Evolutionary conservation across 2,888 invertebrate genomes (phyloP), one percentile per base, ranked within the genome.

Genomic region (Ditylenchus weischeri): DNA sequence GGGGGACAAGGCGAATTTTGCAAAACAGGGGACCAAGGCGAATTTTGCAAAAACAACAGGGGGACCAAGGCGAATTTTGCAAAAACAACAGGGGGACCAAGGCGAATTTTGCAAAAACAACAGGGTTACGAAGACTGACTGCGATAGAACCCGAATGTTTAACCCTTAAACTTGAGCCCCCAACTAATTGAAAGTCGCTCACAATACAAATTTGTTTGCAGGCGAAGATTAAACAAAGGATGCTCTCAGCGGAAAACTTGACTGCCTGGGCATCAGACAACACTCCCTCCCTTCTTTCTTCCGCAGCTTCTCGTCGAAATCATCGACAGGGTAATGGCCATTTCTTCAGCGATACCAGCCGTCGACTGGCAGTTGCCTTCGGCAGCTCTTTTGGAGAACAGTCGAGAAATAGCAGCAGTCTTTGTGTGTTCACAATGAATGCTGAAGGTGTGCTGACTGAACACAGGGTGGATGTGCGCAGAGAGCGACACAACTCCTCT

Each of bases 391-490:
- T 43, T 50, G 64, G 61, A 57, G 54, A 54, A 57, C 49, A 29
- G n/a, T 67, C 64, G 21, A 35, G 48, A 29, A 23, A 21, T 43
- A 23, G 43, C 35, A 93, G 91, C 84, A 23, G 23, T 15, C 49
- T 62, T 23, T 62, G 62, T 62, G 19, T 43, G 7, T 62, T 47
- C 18, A 88, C 93, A 29, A 90, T 93, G 88, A 90, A 91, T 58
- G 90, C 91, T 79, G 89, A 90, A 80, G 94, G 93, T 36, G 89
- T 88, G 65, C 87, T 95, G 74, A 88, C 92, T 70, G 92, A 94
- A 83, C 91, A 94, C 78, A 89, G 91, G 83, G 87, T 75, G 8
- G 64, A 69, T 43, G 51, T 94, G 21, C 66, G 63, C n/a, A 43
- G 65, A n/a, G 72, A 72, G 47, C 59, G 72, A 35, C 67, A 62